A percentile compares a stretch with the other conserved stretches of the same genome.
These are phyloP conservation scores for Anagyrus pseudococci DNA, from an alignment of 2,888 invertebrate species.

Conservation along the genomic window DNA sequence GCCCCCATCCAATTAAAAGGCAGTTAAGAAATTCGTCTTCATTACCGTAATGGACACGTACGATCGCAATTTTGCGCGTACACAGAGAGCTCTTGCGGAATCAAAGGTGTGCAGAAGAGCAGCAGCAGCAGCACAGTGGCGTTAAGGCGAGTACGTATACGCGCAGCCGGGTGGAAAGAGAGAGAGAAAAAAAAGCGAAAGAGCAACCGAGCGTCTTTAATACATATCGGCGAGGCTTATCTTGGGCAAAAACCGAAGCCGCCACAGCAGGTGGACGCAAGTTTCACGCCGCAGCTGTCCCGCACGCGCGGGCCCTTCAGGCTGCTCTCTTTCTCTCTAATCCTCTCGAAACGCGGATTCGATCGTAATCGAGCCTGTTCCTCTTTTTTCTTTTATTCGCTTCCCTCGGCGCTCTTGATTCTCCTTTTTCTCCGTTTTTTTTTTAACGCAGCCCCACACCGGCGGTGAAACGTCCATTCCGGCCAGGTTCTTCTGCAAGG, in stretches of 20 bases:
- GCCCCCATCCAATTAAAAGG: conserved; percentile 18
- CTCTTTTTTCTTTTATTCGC: background rate
- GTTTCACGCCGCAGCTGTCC: background rate
- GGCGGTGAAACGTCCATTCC: too few relatives aligned
- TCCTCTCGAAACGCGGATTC: conserved; percentile 22
- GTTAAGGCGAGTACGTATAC: too few relatives aligned
- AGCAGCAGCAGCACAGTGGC: too few relatives aligned
- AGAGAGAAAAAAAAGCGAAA: background rate
- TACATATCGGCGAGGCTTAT: too few relatives aligned
- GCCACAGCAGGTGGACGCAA: background rate
- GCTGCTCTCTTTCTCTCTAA: conserved; percentile 1
- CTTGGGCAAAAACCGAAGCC: background rate
- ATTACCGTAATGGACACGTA: conserved; percentile 24
- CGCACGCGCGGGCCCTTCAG: background rate
- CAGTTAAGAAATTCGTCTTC: conserved; percentile 32
- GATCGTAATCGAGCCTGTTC: conserved; percentile 27
- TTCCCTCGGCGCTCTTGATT: background rate
- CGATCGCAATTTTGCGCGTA: conserved; percentile 26
- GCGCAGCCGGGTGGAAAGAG: background rate
- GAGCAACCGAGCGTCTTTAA: background rate
- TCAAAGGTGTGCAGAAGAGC: conserved; percentile 29
- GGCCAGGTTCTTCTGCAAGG: too few relatives aligned
- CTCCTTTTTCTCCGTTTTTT: background rate
- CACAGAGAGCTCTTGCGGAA: conserved; percentile 12
- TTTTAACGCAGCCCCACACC: background rate